Evolutionary conservation across 1,140 invertebrate genomes (phyloP).

Genomic region (Hydropsyche tenuis): DNA sequence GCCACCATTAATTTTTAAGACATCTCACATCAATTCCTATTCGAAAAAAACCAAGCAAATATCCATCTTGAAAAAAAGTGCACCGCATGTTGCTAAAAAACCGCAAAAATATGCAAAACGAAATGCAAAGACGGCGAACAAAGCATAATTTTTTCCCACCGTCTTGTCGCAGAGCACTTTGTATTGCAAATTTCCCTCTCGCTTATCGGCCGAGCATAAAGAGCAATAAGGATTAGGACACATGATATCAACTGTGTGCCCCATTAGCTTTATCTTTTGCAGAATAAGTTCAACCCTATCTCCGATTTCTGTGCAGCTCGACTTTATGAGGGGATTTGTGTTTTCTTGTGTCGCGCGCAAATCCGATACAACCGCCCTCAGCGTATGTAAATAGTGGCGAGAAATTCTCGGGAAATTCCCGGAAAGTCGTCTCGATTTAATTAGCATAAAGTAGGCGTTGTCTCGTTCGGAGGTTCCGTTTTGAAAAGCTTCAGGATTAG

Average conservation of each 20-base stretch:
- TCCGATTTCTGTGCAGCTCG: conserved; percentile 29
- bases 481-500: too few relatives aligned
- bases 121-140: not conserved
- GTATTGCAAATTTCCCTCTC: conserved; percentile 45
- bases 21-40: too few relatives aligned
- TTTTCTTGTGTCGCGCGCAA: conserved; percentile 9
- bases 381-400: not conserved
- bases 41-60: too few relatives aligned
- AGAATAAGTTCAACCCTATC: conserved; percentile 48
- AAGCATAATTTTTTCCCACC: conserved; percentile 13
- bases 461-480: too few relatives aligned
- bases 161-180: conserved; percentile 29
- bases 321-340: conserved; percentile 26
- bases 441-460: too few relatives aligned
- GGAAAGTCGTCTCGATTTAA: too few relatives aligned
- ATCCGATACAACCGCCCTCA: not conserved
- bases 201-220: conserved; percentile 40
- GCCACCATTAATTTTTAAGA: too few relatives aligned
- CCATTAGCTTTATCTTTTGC: conserved; percentile 49
- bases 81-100: too few relatives aligned
- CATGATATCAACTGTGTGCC: conserved; percentile 40
- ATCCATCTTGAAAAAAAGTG: too few relatives aligned
- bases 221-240: conserved; percentile 49
- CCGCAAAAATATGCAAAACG: too few relatives aligned
- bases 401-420: not conserved